Percentiles rank a stretch among this genome's conserved stretches.
These are phyloP conservation scores for Drosophila nannoptera DNA, from an alignment of 1,140 invertebrate species.

Conservation along the genomic window DNA sequence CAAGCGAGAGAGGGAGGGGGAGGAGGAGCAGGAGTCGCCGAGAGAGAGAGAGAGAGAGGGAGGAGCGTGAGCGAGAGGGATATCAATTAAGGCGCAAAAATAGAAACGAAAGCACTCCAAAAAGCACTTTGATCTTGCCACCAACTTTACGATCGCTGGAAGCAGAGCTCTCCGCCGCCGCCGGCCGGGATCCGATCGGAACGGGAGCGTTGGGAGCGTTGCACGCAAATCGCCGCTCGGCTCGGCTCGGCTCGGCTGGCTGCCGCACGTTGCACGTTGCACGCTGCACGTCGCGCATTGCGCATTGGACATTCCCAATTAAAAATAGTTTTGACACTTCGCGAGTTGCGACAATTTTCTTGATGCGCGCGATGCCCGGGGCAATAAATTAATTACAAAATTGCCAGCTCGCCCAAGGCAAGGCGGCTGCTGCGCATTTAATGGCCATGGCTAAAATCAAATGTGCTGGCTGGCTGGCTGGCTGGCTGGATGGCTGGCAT, in stretches of 20 bases:
- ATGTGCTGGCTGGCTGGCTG: slow-evolving; percentile 10
- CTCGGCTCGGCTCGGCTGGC: too few species aligned
- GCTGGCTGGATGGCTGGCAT: neutral
- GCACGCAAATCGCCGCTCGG: too few species aligned
- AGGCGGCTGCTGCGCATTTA: slow-evolving; percentile 33
- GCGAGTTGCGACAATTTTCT: slow-evolving; percentile 59
- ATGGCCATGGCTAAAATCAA: slow-evolving; percentile 55
- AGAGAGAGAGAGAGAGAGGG: slow-evolving; percentile 3
- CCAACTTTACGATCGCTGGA: slow-evolving; percentile 60
- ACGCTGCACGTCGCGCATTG: slow-evolving; percentile 15
- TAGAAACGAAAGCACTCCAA: slow-evolving; percentile 59
- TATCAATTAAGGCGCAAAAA: slow-evolving; percentile 71
- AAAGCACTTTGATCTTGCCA: slow-evolving; percentile 65
- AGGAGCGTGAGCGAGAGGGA: slow-evolving; percentile 45
- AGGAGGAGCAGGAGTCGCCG: too few species aligned
- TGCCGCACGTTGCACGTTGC: neutral
- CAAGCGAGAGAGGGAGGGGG: neutral
- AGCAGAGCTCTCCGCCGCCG: slow-evolving; percentile 23
- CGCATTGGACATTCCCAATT: slow-evolving; percentile 58
- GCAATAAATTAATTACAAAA: slow-evolving; percentile 75
- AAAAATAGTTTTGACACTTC: slow-evolving; percentile 75
- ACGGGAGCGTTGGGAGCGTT: too few species aligned
- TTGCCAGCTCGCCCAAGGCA: slow-evolving; percentile 33
- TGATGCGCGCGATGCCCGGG: slow-evolving; percentile 37
- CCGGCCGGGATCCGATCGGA: too few species aligned